Percentiles rank a stretch among this genome's conserved stretches.
Evolutionary conservation across 1,140 invertebrate species (phyloP).

Genomic region (Heterodera carotae): DNA sequence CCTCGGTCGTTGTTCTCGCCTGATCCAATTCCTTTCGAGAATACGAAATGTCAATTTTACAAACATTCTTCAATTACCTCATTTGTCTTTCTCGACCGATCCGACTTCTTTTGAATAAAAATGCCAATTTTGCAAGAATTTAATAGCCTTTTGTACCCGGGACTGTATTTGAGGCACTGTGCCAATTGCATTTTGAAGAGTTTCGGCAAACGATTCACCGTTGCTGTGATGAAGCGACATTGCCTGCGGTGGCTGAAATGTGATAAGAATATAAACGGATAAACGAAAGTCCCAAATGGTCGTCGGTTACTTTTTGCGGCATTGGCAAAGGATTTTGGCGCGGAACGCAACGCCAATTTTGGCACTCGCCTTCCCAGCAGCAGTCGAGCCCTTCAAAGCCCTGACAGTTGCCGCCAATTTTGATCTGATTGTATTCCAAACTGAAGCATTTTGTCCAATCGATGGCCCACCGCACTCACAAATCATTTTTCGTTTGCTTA

Average conservation of each 20-base stretch:
- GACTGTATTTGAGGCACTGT: slow-evolving; percentile 9
- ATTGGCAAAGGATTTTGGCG: slow-evolving; percentile 19
- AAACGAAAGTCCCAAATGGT: too few relatives aligned
- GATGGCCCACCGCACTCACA: too few relatives aligned
- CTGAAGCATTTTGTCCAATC: too few relatives aligned
- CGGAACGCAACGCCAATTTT: slow-evolving; percentile 51
- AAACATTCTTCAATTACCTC: too few relatives aligned
- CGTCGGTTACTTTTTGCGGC: not conserved
- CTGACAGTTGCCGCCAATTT: slow-evolving; percentile 52
- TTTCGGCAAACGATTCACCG: slow-evolving; percentile 43
- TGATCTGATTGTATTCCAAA: slow-evolving; percentile 41
- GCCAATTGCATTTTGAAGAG: slow-evolving; percentile 36
- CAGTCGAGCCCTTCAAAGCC: slow-evolving; percentile 61
- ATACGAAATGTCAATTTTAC: too few relatives aligned
- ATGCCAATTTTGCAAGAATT: not conserved
- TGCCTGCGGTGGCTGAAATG: slow-evolving; percentile 28
- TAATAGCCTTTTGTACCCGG: not conserved
- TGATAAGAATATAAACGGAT: not conserved
- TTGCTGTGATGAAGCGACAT: slow-evolving; percentile 45
- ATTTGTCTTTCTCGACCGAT: not conserved
- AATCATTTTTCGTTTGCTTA: not conserved
- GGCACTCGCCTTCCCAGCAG: slow-evolving; percentile 56
- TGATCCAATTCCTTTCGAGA: too few relatives aligned
- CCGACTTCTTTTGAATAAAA: not conserved
- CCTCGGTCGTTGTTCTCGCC: too few relatives aligned